phyloP scores from a whole-genome alignment of 2,113 vertebrate species.

The Barnardius zonarius region DNA sequence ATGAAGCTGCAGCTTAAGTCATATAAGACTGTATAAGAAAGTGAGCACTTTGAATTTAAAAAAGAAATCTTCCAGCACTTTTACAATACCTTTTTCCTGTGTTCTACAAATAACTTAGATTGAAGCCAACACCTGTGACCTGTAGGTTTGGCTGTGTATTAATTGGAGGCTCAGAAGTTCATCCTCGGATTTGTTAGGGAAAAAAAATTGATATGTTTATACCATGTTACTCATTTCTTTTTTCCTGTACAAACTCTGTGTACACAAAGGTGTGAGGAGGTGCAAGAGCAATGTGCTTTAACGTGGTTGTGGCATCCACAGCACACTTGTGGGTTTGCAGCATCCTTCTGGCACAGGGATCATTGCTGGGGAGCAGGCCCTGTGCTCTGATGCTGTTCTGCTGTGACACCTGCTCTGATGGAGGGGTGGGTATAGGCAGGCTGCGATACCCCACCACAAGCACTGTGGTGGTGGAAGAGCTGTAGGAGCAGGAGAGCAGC shows the following conservation, averaged over 20 bases:
- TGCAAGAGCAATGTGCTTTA: rapidly evolving
- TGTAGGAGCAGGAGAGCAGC: not conserved
- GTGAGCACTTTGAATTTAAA: not conserved
- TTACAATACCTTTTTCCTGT: not conserved
- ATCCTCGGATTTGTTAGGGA: not conserved
- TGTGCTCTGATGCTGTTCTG: not conserved
- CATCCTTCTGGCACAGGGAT: not conserved
- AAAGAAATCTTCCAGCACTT: not conserved
- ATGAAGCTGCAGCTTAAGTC: not conserved
- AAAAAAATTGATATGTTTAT: not conserved
- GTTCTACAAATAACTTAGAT: not conserved
- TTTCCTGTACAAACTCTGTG: too few species aligned
- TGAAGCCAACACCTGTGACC: not conserved
- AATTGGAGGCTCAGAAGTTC: not conserved
- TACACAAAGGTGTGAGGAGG: not conserved
- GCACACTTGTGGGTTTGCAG: not conserved
- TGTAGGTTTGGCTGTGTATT: not conserved
- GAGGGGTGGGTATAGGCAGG: not conserved
- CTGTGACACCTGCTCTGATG: rapidly evolving
- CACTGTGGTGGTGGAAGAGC: not conserved
- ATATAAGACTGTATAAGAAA: not conserved
- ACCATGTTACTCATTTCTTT: not conserved
- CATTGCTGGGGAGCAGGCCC: not conserved
- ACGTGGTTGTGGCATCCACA: not conserved
- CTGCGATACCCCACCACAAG: rapidly evolving